Conservation (phyloP, 2,113 vertebrate genomes). For the Syrmaticus mikado region DNA sequence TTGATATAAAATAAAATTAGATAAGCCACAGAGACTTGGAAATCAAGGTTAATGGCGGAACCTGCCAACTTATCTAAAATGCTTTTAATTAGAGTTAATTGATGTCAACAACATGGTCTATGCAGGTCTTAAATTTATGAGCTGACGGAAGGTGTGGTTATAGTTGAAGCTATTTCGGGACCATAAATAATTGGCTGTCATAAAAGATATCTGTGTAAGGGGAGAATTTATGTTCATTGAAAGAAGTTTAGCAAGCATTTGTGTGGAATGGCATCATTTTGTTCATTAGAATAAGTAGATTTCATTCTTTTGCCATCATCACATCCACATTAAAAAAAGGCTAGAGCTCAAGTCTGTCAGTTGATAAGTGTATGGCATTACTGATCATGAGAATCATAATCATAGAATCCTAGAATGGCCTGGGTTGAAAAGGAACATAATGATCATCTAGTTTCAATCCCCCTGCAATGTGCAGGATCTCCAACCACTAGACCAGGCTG, state of each 20-base stretch:
- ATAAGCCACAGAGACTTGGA: not conserved
- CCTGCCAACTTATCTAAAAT: not conserved
- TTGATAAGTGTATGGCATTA: not conserved
- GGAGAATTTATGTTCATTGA: not conserved
- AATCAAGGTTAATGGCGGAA: not conserved
- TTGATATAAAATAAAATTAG: not conserved
- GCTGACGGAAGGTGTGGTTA: not conserved
- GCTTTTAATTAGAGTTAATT: conserved; percentile 64
- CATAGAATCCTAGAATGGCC: no score
- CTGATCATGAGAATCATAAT: not conserved
- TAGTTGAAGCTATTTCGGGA: conserved; percentile 20
- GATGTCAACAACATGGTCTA: conserved; percentile 27
- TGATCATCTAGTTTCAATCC: no score
- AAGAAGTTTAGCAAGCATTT: conserved; percentile 3
- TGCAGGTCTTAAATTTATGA: not conserved
- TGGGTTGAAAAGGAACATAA: no score
- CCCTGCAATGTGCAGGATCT: no score
- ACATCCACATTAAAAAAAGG: not conserved
- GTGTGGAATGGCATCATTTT: conserved; percentile 18
- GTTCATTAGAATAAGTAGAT: conserved; percentile 24
- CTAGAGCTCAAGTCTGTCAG: not conserved
- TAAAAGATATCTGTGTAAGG: conserved; percentile 1
- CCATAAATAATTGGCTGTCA: not conserved
- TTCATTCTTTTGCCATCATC: conserved; percentile 30
- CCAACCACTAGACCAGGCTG: no score